A percentile compares a stretch with the other conserved stretches of the same genome.
Evolutionary conservation across 2,797 vertebrate genomes (phyloP).

Genomic region (Varecia variegata): DNA sequence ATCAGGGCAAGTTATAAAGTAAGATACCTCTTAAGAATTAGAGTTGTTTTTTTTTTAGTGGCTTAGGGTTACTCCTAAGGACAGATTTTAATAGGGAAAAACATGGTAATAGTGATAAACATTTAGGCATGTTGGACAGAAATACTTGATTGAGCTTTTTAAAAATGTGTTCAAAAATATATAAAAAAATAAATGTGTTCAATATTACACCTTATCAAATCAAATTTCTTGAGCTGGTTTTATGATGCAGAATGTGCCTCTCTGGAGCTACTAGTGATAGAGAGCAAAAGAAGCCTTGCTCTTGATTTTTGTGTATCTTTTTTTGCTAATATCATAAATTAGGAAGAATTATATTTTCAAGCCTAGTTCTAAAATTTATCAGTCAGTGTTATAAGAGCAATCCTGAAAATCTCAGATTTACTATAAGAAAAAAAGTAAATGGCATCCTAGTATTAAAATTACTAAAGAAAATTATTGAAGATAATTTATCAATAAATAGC

Average conservation of each 20-base stretch:
- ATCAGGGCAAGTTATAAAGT: neutral
- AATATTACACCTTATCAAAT: neutral
- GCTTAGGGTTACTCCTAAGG: neutral
- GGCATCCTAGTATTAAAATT: neutral
- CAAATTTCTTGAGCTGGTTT: neutral
- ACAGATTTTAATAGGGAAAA: neutral
- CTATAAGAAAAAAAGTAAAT: neutral
- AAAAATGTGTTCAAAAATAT: neutral
- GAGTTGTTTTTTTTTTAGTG: neutral
- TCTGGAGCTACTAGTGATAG: neutral
- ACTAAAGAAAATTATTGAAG: neutral
- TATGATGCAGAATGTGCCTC: neutral
- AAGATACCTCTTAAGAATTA: neutral
- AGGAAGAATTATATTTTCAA: conserved; percentile 36
- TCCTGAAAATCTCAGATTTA: neutral
- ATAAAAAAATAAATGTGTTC: neutral
- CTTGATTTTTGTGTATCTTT: neutral
- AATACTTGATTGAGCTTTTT: neutral
- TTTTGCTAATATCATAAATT: conserved; percentile 19
- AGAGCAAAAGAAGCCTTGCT: neutral
- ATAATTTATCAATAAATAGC: neutral
- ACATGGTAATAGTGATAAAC: neutral
- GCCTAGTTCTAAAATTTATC: neutral
- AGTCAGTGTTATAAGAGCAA: neutral
- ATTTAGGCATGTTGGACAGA: neutral